Conservation (phyloP, 2,797 vertebrate species). For the Lutjanus argentimaculatus region DNA sequence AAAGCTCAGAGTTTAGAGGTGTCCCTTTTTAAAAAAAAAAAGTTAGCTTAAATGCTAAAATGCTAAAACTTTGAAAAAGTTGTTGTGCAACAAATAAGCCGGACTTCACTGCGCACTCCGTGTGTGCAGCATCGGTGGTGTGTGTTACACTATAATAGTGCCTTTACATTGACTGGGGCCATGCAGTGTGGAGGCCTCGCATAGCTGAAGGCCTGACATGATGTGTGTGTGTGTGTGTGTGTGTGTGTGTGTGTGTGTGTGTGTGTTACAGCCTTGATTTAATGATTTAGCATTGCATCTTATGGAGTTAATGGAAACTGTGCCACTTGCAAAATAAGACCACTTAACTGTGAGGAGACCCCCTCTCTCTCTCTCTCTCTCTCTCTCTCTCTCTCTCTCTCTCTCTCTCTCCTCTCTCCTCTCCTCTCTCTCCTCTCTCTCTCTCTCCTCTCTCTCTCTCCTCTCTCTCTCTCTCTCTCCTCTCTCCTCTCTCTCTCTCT, state of each 20-base stretch:
- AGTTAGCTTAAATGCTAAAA: background rate
- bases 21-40: too few relatives aligned
- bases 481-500: too few relatives aligned
- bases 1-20: background rate
- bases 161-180: slow-evolving; percentile 50
- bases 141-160: slow-evolving; percentile 22
- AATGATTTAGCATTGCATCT: slow-evolving; percentile 47
- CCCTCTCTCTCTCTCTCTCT: background rate
- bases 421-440: background rate
- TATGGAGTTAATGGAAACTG: slow-evolving; percentile 53
- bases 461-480: background rate
- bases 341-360: slow-evolving; percentile 49
- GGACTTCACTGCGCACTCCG: background rate
- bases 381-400: too few relatives aligned
- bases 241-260: slow-evolving; percentile 10
- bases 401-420: too few relatives aligned
- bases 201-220: slow-evolving; percentile 49
- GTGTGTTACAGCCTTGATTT: slow-evolving; percentile 19
- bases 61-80: background rate
- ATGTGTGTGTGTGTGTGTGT: slow-evolving; percentile 16
- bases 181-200: slow-evolving; percentile 49
- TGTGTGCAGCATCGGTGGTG: background rate
- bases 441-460: background rate
- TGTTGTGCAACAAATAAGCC: background rate
- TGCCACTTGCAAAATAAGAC: slow-evolving; percentile 65